Evolutionary conservation across 2,113 vertebrate genomes (phyloP).

Genomic region (Barnardius zonarius): DNA sequence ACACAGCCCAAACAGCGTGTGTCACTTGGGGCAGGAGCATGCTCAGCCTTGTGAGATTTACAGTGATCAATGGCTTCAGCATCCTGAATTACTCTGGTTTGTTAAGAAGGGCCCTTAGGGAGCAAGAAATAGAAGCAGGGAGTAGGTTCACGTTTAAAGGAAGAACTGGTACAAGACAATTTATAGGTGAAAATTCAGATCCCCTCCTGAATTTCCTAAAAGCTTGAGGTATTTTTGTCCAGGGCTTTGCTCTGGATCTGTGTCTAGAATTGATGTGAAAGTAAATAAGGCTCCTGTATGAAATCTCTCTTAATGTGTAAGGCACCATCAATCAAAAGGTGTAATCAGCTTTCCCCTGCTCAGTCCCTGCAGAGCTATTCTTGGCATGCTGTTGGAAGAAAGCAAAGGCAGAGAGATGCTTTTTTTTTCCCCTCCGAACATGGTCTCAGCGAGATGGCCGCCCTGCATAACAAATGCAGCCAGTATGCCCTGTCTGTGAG

Average conservation of each 20-base stretch:
- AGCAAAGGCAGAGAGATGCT: constrained; percentile 7
- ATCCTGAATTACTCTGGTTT: constrained; percentile 70
- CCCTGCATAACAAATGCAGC: background rate
- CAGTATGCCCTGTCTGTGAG: background rate
- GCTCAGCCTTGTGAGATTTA: constrained; percentile 62
- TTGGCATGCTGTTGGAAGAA: constrained; percentile 12
- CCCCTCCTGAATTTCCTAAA: background rate
- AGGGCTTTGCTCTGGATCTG: background rate
- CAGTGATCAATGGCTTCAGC: constrained; percentile 58
- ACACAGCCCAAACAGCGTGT: background rate
- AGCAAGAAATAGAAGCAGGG: constrained; percentile 61
- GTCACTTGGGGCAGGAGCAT: background rate
- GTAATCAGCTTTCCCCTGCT: constrained; percentile 45
- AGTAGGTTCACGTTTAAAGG: constrained; percentile 36
- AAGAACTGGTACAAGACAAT: background rate
- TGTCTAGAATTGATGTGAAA: background rate
- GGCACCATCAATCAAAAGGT: constrained; percentile 51
- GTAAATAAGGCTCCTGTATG: constrained; percentile 41
- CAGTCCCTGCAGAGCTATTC: constrained; percentile 54
- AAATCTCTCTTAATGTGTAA: constrained; percentile 37
- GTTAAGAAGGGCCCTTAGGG: constrained; percentile 66
- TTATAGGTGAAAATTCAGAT: constrained; percentile 26
- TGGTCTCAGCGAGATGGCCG: background rate
- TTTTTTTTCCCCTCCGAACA: background rate
- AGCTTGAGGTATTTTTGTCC: background rate